Conservation (phyloP, 2,797 vertebrate genomes). For the Chrysocyon brachyurus region DNA sequence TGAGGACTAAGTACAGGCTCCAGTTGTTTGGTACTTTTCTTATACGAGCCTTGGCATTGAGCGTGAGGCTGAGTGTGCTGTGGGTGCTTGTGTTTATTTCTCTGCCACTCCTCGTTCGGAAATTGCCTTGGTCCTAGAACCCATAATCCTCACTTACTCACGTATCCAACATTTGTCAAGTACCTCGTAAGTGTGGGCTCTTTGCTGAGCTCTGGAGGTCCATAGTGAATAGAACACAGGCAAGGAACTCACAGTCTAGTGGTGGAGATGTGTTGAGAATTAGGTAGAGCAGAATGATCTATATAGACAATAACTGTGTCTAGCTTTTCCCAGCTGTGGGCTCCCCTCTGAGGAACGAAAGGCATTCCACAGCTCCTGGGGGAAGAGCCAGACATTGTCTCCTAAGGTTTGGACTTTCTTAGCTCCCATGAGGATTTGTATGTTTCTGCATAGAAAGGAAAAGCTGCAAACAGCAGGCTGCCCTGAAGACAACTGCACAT, state of each 20-base stretch:
- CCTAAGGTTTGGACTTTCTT: slow-evolving; percentile 35
- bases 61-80: neutral
- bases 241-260: neutral
- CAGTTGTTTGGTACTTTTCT: neutral
- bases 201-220: neutral
- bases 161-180: neutral
- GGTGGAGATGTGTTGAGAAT: slow-evolving; percentile 54
- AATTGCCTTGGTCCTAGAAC: neutral
- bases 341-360: slow-evolving; percentile 68
- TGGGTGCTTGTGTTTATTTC: neutral
- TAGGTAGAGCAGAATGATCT: slow-evolving; percentile 46
- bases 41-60: neutral
- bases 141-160: slow-evolving; percentile 1
- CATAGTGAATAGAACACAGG: neutral
- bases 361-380: neutral
- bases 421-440: neutral
- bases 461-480: neutral
- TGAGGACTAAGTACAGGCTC: neutral
- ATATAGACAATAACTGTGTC: slow-evolving; percentile 28
- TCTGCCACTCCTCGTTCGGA: neutral
- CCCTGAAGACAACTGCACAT: neutral
- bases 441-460: slow-evolving; percentile 52
- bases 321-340: slow-evolving; percentile 38
- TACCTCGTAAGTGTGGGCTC: neutral
- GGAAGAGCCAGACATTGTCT: slow-evolving; percentile 15